Evolutionary conservation across 1,140 invertebrate species (phyloP).

Genomic region (Drosophila sp.): DNA sequence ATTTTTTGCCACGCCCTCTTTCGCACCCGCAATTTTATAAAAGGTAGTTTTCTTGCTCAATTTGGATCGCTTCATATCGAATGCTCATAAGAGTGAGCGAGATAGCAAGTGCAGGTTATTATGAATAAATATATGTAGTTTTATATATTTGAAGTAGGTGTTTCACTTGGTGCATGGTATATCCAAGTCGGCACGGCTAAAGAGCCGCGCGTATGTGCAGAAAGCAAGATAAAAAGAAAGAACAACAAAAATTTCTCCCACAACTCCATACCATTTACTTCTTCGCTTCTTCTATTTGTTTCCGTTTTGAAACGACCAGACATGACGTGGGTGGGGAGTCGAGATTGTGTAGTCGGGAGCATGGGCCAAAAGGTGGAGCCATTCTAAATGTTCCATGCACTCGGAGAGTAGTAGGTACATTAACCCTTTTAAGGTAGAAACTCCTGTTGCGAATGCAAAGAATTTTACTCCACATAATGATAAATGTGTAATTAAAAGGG

Average conservation of each 20-base stretch:
- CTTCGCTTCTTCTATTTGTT: constrained; percentile 12
- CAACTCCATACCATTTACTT: constrained; percentile 40
- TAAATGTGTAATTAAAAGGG: neutral
- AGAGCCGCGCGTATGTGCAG: constrained; percentile 65
- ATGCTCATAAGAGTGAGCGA: no score
- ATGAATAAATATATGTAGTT: no score
- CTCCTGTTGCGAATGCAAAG: constrained; percentile 52
- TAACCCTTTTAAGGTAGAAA: constrained; percentile 52
- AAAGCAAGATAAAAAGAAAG: constrained; percentile 41
- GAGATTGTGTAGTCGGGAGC: neutral
- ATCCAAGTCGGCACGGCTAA: constrained; percentile 50
- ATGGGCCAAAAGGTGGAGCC: constrained; percentile 48
- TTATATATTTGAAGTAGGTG: no score
- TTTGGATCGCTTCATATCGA: no score
- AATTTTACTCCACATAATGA: neutral
- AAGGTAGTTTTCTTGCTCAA: no score
- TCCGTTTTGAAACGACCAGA: constrained; percentile 57
- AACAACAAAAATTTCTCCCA: constrained; percentile 39
- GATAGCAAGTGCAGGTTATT: no score
- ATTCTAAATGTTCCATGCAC: constrained; percentile 73
- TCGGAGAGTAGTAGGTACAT: constrained; percentile 47
- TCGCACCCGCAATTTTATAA: no score
- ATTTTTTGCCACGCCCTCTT: no score
- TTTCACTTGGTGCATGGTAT: no score
- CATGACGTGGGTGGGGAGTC: constrained; percentile 41